These are phyloP conservation scores for Chrysochloris asiatica DNA, from an alignment of 2,113 vertebrate species.

Conservation along the genomic window DNA sequence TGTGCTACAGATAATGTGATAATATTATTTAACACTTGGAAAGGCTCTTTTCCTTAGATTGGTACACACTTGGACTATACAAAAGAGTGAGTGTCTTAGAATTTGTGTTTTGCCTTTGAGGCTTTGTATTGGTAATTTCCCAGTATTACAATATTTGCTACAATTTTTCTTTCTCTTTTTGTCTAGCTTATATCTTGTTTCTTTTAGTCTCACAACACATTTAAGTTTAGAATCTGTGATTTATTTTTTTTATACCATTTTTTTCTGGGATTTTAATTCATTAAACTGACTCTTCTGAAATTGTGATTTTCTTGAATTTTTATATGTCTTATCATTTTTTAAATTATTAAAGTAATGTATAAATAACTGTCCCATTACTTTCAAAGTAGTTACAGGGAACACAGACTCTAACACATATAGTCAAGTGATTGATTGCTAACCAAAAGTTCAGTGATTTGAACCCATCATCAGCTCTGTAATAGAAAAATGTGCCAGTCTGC, in stretches of 20 bases:
- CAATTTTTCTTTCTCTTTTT: no score
- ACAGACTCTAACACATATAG: slow-evolving; percentile 57
- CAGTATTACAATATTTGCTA: not conserved
- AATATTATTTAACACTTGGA: no score
- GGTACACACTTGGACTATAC: no score
- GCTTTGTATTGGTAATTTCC: no score
- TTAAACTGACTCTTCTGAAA: not conserved
- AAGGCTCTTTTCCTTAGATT: no score
- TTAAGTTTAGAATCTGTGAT: not conserved
- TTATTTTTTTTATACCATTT: not conserved
- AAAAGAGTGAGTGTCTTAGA: no score
- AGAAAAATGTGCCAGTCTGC: not conserved
- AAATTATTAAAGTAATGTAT: not conserved
- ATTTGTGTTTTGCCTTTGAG: no score
- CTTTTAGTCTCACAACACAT: not conserved
- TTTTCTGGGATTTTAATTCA: not conserved
- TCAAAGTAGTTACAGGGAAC: slow-evolving; percentile 65
- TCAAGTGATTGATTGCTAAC: not conserved
- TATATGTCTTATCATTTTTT: not conserved
- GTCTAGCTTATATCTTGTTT: no score
- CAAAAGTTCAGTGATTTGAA: not conserved
- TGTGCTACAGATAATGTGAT: no score
- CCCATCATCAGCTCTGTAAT: not conserved
- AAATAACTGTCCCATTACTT: slow-evolving; percentile 10
- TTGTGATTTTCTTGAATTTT: not conserved